Percentiles rank a stretch among this genome's conserved stretches.
Conservation (phyloP, 2,888 invertebrate species). For the Hecatera dysodea region DNA sequence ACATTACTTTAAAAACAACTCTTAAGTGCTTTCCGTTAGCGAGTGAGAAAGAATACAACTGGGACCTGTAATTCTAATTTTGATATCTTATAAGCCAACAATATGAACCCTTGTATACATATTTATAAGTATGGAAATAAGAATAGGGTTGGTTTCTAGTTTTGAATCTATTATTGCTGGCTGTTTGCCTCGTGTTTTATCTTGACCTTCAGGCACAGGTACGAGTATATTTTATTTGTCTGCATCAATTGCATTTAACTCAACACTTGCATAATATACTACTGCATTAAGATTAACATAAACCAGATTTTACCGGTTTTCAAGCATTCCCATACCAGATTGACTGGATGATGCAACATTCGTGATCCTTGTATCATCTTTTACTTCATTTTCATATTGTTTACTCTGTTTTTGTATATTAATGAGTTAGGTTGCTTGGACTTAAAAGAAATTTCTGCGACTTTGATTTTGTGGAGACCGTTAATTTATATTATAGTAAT, state of each 20-base stretch:
- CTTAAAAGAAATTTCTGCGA: slow-evolving; percentile 12
- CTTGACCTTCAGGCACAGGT: slow-evolving; percentile 45
- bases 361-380: slow-evolving; percentile 75
- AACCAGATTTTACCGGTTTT: slow-evolving; percentile 57
- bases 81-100: slow-evolving; percentile 3
- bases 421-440: slow-evolving; percentile 24
- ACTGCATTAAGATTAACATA: slow-evolving; percentile 61
- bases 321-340: slow-evolving; percentile 57
- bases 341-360: slow-evolving; percentile 83
- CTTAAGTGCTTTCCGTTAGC: slow-evolving; percentile 27
- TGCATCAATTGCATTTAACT: slow-evolving; percentile 27
- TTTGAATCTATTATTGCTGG: slow-evolving; percentile 21
- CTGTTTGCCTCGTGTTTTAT: slow-evolving; percentile 25
- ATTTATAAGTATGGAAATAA: slow-evolving; percentile 29
- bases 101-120: slow-evolving; percentile 22
- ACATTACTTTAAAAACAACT: slow-evolving; percentile 4
- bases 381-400: slow-evolving; percentile 66
- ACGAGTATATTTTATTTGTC: background rate
- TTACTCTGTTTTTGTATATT: slow-evolving; percentile 65
- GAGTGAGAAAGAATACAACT: slow-evolving; percentile 8
- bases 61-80: slow-evolving; percentile 27
- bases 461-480: background rate
- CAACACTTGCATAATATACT: slow-evolving; percentile 42
- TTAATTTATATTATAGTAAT: slow-evolving; percentile 32
- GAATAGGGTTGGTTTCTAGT: slow-evolving; percentile 14